phyloP scores from a whole-genome alignment of 2,113 vertebrate genomes.

The Misgurnus mizolepis region DNA sequence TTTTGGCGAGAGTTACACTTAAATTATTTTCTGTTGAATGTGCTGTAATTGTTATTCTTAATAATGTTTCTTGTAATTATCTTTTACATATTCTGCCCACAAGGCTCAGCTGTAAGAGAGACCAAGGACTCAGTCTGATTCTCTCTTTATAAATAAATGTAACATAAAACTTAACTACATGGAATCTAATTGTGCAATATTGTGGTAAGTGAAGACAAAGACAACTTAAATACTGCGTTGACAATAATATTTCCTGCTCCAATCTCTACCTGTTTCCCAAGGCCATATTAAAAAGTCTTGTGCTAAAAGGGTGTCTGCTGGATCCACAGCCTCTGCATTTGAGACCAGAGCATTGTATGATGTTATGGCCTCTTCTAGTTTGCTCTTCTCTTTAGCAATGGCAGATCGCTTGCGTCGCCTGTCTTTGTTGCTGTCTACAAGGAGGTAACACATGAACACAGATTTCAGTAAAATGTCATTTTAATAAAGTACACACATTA shows the following conservation, averaged over 20 bases:
- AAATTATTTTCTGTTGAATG: not conserved
- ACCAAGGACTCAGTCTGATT: not conserved
- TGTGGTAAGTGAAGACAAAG: constrained; percentile 18
- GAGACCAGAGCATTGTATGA: constrained; percentile 26
- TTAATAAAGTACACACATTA: constrained; percentile 12
- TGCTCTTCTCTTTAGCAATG: constrained; percentile 23
- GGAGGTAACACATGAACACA: constrained; percentile 14
- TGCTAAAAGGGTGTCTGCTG: constrained; percentile 10
- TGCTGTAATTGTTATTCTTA: constrained; percentile 7
- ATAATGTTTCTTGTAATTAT: constrained; percentile 8
- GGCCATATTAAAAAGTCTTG: constrained; percentile 11
- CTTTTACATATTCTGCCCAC: constrained; percentile 8
- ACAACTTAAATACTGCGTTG: constrained; percentile 3
- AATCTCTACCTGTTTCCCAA: constrained; percentile 16
- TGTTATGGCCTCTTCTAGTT: constrained; percentile 28
- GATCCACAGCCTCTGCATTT: constrained; percentile 16
- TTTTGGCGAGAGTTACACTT: constrained; percentile 5
- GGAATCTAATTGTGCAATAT: constrained; percentile 16
- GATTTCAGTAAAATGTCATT: constrained; percentile 19
- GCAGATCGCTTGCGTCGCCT: constrained; percentile 2
- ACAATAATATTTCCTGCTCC: constrained; percentile 6
- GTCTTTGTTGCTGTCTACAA: constrained; percentile 35
- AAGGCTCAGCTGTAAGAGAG: constrained; percentile 10
- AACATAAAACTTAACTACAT: constrained; percentile 8
- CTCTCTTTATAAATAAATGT: constrained; percentile 12